phyloP scores from a whole-genome alignment of 2,888 invertebrate genomes.

The Oscheius sp. region DNA sequence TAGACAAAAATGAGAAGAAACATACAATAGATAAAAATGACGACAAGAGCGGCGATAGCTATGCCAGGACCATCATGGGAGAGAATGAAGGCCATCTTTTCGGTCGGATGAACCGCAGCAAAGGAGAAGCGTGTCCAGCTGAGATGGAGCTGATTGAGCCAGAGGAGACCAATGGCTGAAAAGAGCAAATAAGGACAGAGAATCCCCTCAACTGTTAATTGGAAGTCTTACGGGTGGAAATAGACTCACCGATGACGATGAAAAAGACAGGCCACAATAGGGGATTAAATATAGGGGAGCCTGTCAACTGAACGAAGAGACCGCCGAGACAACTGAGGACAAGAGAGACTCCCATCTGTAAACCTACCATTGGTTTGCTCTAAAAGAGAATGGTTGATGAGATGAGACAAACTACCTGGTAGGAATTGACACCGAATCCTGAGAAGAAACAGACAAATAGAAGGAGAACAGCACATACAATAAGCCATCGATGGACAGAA shows the following conservation, averaged over 20 bases:
- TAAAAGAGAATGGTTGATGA: constrained; percentile 26
- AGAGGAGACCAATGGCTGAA: constrained; percentile 57
- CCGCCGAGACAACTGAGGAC: constrained; percentile 37
- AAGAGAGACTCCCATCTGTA: constrained; percentile 47
- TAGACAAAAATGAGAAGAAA: background rate
- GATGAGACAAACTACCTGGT: constrained; percentile 45
- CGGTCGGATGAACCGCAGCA: constrained; percentile 66
- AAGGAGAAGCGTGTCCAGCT: constrained; percentile 64
- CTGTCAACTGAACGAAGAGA: constrained; percentile 45
- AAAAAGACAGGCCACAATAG: constrained; percentile 52
- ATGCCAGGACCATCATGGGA: constrained; percentile 65
- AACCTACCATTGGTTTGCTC: constrained; percentile 60
- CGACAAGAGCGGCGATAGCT: constrained; percentile 48
- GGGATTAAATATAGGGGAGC: constrained; percentile 38
- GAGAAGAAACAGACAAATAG: constrained; percentile 47
- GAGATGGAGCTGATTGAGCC: constrained; percentile 46
- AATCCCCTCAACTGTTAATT: background rate
- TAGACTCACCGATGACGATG: constrained; percentile 39
- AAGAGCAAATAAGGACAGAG: background rate
- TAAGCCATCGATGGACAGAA: constrained; percentile 33
- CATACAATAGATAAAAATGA: constrained; percentile 49
- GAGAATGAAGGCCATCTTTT: constrained; percentile 68
- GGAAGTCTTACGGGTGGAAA: background rate
- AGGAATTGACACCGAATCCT: constrained; percentile 52
- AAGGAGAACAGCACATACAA: constrained; percentile 42